Evolutionary conservation across 2,888 invertebrate genomes (phyloP), one percentile per base, ranked within the genome.

Genomic region (Hecatera dysodea): DNA sequence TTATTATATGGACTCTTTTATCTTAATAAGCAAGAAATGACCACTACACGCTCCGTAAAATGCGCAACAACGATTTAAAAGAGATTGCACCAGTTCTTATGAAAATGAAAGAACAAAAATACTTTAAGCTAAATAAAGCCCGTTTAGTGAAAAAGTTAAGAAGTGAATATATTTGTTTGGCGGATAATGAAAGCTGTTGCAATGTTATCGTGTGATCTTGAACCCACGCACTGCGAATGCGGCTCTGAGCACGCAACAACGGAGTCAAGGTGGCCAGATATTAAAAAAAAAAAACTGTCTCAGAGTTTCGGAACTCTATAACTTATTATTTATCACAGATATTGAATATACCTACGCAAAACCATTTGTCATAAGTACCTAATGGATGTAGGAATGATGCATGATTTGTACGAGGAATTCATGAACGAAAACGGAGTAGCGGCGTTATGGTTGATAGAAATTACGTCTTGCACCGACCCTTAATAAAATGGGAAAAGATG

Each of bases 161-260:
- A 69, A 68, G 57, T 67, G 52, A 75, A 74, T 55, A 75, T 73
- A 65, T 78, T 74, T 69, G 78, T 83, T 84, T 84, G 64, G 70
- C 61, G 67, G 79, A 85, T 78, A 83, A 85, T 70, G 78, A 86
- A 84, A 86, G 81, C 75, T 75, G 69, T 82, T 67, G 81, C 81
- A 82, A 82, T 75, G 53, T 61, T 72, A 75, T 62, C 44, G 57
- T 65, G 66, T 64, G 83, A 81, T 84, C 85, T 73, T 85, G 82
- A 86, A 84, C 89, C 89, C 88, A 89, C 89, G 80, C 86, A 62
- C 27, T 50, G 27, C 53, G 46, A 39, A 67, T 65, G 72, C 74
- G 63, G 69, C 63, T 72, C 60, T 73, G 66, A 70, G 59, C 76
- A 66, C 66, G 65, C 74, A 75, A 79, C 63, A 78, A 75, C 73